Evolutionary conservation across 1,140 invertebrate species (phyloP).

Genomic region (Drosophila novamexicana): DNA sequence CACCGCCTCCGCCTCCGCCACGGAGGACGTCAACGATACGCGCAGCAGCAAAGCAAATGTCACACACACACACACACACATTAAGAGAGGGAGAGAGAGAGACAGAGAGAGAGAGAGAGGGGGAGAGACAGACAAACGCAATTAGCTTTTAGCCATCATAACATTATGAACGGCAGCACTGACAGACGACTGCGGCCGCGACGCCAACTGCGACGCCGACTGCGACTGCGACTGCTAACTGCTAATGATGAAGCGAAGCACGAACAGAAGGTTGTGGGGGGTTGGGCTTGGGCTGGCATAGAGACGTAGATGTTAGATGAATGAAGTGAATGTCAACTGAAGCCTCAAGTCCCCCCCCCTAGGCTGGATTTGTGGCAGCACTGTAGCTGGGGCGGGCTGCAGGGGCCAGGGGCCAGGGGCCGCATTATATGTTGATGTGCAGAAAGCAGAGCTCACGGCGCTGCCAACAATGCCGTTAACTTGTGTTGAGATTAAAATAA

Average conservation of each 20-base stretch:
- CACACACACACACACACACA: conserved; percentile 43
- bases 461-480: conserved; percentile 80
- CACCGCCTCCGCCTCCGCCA: neutral
- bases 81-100: neutral
- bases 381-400: neutral
- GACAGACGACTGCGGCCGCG: conserved; percentile 54
- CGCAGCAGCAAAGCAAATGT: conserved; percentile 55
- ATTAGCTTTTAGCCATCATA: conserved; percentile 83
- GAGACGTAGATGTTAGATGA: conserved; percentile 19
- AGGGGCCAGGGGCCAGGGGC: neutral
- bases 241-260: conserved; percentile 66
- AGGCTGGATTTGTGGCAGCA: neutral
- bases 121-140: conserved; percentile 70
- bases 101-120: neutral
- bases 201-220: conserved; percentile 44
- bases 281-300: conserved; percentile 10
- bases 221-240: conserved; percentile 58
- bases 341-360: conserved; percentile 6
- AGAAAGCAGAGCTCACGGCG: conserved; percentile 62
- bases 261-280: neutral
- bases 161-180: conserved; percentile 73
- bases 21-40: conserved; percentile 3
- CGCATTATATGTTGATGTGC: conserved; percentile 71
- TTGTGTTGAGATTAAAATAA: conserved; percentile 82
- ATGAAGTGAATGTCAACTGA: conserved; percentile 38